phyloP scores from a whole-genome alignment of 1,140 invertebrate genomes.

The Zaprionus capensis region DNA sequence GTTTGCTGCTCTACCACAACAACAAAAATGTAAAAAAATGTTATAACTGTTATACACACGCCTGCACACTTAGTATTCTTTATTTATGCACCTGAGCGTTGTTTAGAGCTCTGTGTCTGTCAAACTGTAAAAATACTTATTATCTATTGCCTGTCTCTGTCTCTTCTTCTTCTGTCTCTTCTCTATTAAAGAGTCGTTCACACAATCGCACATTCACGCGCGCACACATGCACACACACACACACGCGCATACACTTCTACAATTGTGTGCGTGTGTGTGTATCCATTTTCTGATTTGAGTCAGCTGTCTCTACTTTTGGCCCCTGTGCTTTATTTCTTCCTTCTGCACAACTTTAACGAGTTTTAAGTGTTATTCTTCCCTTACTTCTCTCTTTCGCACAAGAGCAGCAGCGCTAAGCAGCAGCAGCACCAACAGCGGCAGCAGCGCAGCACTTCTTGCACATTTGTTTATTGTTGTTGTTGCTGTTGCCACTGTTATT shows the following conservation, averaged over 20 bases:
- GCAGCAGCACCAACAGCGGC: conserved; percentile 15
- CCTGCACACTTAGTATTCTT: not conserved
- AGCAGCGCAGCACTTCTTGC: conserved; percentile 59
- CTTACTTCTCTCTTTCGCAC: conserved; percentile 55
- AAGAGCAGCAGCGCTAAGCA: conserved; percentile 7
- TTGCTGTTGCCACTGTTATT: conserved; percentile 30
- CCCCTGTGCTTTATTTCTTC: conserved; percentile 65
- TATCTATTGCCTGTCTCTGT: conserved; percentile 24
- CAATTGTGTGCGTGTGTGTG: conserved; percentile 17
- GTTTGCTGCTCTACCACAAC: conserved; percentile 35
- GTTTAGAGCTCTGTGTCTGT: conserved; percentile 16
- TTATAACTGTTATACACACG: not conserved
- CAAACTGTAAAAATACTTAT: conserved; percentile 55
- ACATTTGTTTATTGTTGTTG: conserved; percentile 72
- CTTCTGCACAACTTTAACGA: conserved; percentile 76
- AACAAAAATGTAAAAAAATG: conserved; percentile 1
- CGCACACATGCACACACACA: conserved; percentile 15
- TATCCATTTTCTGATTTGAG: conserved; percentile 68
- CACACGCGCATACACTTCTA: conserved; percentile 5
- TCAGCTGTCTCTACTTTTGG: conserved; percentile 63
- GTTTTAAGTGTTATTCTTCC: conserved; percentile 76
- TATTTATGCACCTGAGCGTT: conserved; percentile 19
- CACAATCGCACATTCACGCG: conserved; percentile 21
- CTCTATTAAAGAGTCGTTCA: conserved; percentile 35
- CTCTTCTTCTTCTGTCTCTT: conserved; percentile 5